These are phyloP conservation scores for Siniperca chuatsi DNA, from an alignment of 2,113 vertebrate genomes.

Conservation along the genomic window DNA sequence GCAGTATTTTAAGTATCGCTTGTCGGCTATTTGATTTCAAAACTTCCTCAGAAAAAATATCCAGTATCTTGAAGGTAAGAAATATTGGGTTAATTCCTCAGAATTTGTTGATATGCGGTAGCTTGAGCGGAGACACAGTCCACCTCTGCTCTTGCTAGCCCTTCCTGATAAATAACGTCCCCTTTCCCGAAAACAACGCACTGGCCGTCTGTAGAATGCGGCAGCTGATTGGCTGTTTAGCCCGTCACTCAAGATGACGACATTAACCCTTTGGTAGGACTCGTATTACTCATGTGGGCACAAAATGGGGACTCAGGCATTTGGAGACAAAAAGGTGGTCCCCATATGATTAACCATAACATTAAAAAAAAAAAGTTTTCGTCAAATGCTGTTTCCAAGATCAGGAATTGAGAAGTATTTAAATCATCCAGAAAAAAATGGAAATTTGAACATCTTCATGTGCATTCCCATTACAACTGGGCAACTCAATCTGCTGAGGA, in stretches of 20 bases:
- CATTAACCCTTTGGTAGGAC: background rate
- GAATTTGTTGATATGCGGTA: background rate
- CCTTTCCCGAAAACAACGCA: constrained; percentile 84
- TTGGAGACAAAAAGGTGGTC: background rate
- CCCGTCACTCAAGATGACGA: constrained; percentile 57
- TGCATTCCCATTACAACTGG: background rate
- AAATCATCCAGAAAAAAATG: no score
- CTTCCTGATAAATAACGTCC: constrained; percentile 83
- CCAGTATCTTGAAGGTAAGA: background rate
- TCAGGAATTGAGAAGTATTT: background rate
- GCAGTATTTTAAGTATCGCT: background rate
- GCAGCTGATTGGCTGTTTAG: constrained; percentile 71
- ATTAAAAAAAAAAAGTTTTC: no score
- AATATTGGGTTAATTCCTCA: background rate
- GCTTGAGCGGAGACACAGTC: background rate
- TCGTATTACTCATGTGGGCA: background rate
- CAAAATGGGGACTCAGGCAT: no score
- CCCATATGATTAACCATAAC: background rate
- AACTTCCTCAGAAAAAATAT: background rate
- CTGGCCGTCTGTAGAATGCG: background rate
- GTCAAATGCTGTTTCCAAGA: background rate
- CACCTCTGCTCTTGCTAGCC: constrained; percentile 39
- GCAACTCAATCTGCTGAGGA: background rate
- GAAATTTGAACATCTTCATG: background rate
- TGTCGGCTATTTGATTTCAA: background rate